Evolutionary conservation across 2,113 vertebrate species (phyloP).

Genomic region (Gambusia holbrooki): DNA sequence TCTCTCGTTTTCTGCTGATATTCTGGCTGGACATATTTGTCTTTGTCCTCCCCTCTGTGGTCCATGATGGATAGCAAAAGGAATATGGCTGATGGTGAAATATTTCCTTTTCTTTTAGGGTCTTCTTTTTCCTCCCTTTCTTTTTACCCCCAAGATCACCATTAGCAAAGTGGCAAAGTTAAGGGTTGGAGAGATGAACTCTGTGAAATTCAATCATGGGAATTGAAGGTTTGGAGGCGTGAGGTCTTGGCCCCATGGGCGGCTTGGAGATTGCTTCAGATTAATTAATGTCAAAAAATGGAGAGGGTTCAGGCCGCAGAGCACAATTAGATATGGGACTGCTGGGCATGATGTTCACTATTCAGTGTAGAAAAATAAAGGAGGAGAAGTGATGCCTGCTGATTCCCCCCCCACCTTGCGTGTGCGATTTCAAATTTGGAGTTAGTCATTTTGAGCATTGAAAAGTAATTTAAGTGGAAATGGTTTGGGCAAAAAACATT

Average conservation of each 20-base stretch:
- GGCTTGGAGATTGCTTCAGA: conserved; percentile 66
- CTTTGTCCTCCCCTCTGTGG: conserved; percentile 74
- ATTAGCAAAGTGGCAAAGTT: conserved; percentile 64
- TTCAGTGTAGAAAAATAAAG: conserved; percentile 24
- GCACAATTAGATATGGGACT: conserved; percentile 67
- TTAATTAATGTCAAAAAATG: conserved; percentile 72
- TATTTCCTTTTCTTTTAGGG: conserved; percentile 48
- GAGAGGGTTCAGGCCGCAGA: conserved; percentile 42
- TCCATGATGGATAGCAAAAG: conserved; percentile 72
- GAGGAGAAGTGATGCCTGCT: conserved; percentile 22
- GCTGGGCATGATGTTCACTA: conserved; percentile 38
- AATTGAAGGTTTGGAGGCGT: conserved; percentile 62
- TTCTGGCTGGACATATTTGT: conserved; percentile 65
- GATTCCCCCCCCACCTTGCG: conserved; percentile 33
- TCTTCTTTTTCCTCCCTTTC: conserved; percentile 9
- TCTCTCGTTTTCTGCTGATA: conserved; percentile 64
- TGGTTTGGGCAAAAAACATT: conserved; percentile 54
- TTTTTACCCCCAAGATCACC: conserved; percentile 31
- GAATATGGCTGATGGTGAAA: conserved; percentile 67
- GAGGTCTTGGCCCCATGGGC: conserved; percentile 60
- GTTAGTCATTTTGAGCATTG: conserved; percentile 54
- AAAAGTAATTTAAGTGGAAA: conserved; percentile 65
- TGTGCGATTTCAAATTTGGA: conserved; percentile 53
- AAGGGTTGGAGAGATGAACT: conserved; percentile 59
- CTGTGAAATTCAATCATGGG: conserved; percentile 68